These are phyloP conservation scores for Alethe castanea DNA, from an alignment of 2,113 vertebrate species.

Conservation along the genomic window DNA sequence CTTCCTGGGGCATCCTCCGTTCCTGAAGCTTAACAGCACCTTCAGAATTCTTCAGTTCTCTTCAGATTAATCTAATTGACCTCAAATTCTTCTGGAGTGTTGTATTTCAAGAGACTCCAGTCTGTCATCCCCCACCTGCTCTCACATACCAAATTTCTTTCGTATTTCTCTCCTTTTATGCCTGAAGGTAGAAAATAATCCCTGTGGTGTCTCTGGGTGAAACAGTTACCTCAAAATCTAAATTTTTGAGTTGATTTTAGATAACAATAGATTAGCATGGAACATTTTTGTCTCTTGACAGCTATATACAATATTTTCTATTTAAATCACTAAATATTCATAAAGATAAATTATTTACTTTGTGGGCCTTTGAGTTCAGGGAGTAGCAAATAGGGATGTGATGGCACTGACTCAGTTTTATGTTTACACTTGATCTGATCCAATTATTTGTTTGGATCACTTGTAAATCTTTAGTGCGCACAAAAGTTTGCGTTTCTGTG, in stretches of 20 bases:
- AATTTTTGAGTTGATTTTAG: neutral
- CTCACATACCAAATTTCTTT: neutral
- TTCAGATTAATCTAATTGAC: slow-evolving; percentile 3
- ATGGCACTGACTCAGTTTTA: neutral
- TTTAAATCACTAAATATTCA: neutral
- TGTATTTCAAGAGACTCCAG: neutral
- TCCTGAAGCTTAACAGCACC: neutral
- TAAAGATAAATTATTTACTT: neutral
- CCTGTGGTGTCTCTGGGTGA: neutral
- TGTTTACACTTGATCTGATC: neutral
- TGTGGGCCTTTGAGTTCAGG: neutral
- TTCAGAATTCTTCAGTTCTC: neutral
- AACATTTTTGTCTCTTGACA: neutral
- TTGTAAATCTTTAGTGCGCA: neutral
- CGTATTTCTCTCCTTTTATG: neutral
- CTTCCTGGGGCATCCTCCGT: neutral
- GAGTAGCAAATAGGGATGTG: neutral
- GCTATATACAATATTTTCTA: neutral
- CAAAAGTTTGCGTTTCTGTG: neutral
- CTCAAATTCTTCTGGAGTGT: neutral
- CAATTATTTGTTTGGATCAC: neutral
- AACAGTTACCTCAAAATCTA: neutral
- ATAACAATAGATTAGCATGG: neutral
- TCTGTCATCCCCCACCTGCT: neutral
- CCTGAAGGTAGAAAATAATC: neutral